phyloP scores from a whole-genome alignment of 2,797 vertebrate genomes.

The Cossypha caffra region DNA sequence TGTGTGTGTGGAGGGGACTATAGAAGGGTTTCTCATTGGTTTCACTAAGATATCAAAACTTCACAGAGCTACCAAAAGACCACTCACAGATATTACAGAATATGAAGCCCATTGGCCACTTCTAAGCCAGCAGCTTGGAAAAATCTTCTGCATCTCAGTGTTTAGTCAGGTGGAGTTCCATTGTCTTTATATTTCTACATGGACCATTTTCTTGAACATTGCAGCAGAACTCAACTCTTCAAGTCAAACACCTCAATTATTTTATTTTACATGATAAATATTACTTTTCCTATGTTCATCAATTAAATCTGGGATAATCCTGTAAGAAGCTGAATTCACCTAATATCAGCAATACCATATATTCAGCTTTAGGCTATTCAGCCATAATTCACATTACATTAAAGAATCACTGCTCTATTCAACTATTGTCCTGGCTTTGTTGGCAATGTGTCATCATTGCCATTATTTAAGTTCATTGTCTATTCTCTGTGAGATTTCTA shows the following conservation, averaged over 20 bases:
- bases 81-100: not conserved
- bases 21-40: not conserved
- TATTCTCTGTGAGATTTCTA: not conserved
- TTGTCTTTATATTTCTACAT: not conserved
- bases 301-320: not conserved
- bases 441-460: not conserved
- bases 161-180: not conserved
- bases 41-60: not conserved
- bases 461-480: not conserved
- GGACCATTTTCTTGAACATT: not conserved
- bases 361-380: not conserved
- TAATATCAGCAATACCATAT: not conserved
- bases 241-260: not conserved
- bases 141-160: not conserved
- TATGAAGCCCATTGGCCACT: not conserved
- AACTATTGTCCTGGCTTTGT: not conserved
- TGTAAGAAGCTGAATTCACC: not conserved
- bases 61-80: not conserved
- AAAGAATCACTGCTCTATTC: conserved; percentile 3
- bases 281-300: not conserved
- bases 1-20: not conserved
- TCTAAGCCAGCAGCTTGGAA: not conserved
- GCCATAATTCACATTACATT: not conserved
- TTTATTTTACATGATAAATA: not conserved
- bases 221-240: not conserved